Evolutionary conservation across 2,113 vertebrate genomes (phyloP).

Genomic region (Struthio camelus): DNA sequence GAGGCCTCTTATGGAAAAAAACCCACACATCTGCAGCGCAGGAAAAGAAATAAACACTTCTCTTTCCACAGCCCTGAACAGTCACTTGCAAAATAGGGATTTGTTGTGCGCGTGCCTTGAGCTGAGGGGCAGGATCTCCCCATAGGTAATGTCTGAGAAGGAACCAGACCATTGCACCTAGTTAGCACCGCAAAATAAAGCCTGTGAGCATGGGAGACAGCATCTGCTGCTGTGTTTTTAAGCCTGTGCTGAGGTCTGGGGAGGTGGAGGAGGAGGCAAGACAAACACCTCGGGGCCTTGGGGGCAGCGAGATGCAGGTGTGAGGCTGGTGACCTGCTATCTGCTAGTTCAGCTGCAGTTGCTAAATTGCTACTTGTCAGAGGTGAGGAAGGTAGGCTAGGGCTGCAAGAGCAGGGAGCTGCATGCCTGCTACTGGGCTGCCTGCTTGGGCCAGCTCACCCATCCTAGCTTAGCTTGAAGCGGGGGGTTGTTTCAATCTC

Average conservation of each 20-base stretch:
- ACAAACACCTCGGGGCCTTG: neutral
- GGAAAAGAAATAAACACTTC: neutral
- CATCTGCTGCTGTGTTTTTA: neutral
- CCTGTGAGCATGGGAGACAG: neutral
- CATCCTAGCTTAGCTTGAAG: neutral
- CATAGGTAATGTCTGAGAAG: neutral
- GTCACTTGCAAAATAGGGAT: neutral
- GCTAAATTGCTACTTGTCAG: neutral
- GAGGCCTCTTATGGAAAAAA: neutral
- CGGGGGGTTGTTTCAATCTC: neutral
- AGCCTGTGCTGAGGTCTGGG: neutral
- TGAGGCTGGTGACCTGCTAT: neutral
- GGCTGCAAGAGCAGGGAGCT: no score
- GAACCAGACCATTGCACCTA: neutral
- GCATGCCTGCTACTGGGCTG: neutral
- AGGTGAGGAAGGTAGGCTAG: neutral
- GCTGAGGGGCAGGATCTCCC: neutral
- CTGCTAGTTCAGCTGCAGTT: neutral
- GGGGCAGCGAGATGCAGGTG: neutral
- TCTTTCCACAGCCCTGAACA: neutral
- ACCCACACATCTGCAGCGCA: neutral
- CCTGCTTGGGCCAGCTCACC: neutral
- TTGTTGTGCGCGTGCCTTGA: neutral
- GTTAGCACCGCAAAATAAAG: neutral
- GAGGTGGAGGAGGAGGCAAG: neutral